phyloP scores from a whole-genome alignment of 2,888 invertebrate species.

The Andrena haemorrhoa region DNA sequence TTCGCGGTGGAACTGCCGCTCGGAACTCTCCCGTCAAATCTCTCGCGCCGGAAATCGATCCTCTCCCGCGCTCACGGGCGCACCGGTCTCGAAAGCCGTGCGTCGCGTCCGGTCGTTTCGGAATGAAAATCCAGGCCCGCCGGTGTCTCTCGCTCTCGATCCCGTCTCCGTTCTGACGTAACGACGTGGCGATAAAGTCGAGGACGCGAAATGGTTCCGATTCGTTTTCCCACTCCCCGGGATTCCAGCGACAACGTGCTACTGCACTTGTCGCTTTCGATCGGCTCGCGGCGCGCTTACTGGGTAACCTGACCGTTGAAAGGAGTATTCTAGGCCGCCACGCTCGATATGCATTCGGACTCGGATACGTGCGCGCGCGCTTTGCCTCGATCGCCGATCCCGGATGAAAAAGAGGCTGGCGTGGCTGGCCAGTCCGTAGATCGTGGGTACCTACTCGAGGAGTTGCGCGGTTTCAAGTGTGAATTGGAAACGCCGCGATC shows the following conservation, averaged over 20 bases:
- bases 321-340: slow-evolving; percentile 75
- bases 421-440: slow-evolving; percentile 29
- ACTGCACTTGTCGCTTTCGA: slow-evolving; percentile 66
- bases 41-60: neutral
- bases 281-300: slow-evolving; percentile 47
- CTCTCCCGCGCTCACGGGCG: too few species aligned
- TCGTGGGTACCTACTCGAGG: neutral
- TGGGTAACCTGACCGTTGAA: slow-evolving; percentile 73
- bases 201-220: slow-evolving; percentile 54
- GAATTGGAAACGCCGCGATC: too few species aligned
- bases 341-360: slow-evolving; percentile 43
- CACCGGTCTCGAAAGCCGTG: neutral
- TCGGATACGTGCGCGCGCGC: slow-evolving; percentile 32
- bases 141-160: slow-evolving; percentile 17
- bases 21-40: neutral
- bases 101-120: neutral
- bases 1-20: too few species aligned
- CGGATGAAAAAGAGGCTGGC: slow-evolving; percentile 3
- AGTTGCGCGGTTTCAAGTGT: neutral
- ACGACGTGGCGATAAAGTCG: slow-evolving; percentile 46
- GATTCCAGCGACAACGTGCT: slow-evolving; percentile 59
- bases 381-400: slow-evolving; percentile 7
- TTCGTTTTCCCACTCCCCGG: slow-evolving; percentile 44
- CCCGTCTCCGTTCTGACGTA: slow-evolving; percentile 24
- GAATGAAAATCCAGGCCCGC: slow-evolving; percentile 6